Evolutionary conservation across 2,888 invertebrate genomes (phyloP).

Genomic region (Anaspis maculata): DNA sequence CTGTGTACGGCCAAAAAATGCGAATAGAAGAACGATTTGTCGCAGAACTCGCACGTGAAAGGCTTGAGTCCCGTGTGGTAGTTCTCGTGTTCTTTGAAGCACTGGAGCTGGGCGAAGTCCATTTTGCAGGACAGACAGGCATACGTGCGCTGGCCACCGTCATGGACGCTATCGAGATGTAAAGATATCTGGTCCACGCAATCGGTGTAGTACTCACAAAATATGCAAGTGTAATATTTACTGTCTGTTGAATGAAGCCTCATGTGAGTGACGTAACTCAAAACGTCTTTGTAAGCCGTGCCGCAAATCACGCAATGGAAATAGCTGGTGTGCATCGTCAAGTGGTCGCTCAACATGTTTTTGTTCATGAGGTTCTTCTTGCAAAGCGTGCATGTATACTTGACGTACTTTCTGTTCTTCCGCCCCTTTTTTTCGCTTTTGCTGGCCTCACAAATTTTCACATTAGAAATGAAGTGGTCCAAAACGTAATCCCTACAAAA

Average conservation of each 20-base stretch:
- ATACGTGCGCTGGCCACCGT: slow-evolving; percentile 39
- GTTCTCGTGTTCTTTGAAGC: slow-evolving; percentile 52
- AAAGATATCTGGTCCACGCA: slow-evolving; percentile 34
- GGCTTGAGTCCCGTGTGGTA: slow-evolving; percentile 49
- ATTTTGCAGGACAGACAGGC: slow-evolving; percentile 49
- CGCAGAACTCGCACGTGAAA: slow-evolving; percentile 47
- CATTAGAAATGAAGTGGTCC: too few relatives aligned
- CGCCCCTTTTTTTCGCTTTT: too few relatives aligned
- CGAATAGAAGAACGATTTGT: slow-evolving; percentile 44
- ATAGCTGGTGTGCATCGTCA: slow-evolving; percentile 29
- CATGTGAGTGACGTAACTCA: slow-evolving; percentile 37
- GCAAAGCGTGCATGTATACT: too few relatives aligned
- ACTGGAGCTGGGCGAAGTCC: slow-evolving; percentile 48
- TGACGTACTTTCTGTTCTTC: too few relatives aligned
- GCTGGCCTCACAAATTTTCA: too few relatives aligned
- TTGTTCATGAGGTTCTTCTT: too few relatives aligned
- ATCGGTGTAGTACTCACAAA: slow-evolving; percentile 35
- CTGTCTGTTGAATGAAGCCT: slow-evolving; percentile 32
- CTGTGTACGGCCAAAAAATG: slow-evolving; percentile 38
- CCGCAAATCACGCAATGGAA: slow-evolving; percentile 38
- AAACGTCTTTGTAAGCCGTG: slow-evolving; percentile 34
- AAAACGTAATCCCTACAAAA: too few relatives aligned
- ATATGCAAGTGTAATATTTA: slow-evolving; percentile 33
- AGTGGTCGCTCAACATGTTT: too few relatives aligned
- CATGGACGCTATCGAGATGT: slow-evolving; percentile 32